phyloP scores from a whole-genome alignment of 2,113 vertebrate genomes.

The Myiopsitta monachus region DNA sequence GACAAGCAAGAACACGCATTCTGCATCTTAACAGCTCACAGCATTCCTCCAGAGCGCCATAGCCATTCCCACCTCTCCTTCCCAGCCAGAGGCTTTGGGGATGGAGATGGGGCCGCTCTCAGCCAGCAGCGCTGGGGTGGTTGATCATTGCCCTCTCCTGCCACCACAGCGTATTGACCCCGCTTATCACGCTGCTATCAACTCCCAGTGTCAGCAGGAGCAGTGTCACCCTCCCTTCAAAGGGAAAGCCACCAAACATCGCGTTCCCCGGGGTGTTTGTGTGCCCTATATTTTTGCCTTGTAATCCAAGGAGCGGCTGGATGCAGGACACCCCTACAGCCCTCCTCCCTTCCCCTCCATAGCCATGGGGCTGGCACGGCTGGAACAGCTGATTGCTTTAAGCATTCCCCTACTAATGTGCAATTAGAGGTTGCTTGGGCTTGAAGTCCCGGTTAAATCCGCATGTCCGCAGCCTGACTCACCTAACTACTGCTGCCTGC shows the following conservation, averaged over 20 bases:
- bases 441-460: constrained; percentile 33
- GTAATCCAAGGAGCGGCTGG: constrained; percentile 35
- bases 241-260: neutral
- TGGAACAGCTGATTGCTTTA: constrained; percentile 40
- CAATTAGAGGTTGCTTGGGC: constrained; percentile 55
- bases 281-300: constrained; percentile 29
- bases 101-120: neutral
- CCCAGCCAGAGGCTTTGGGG: neutral
- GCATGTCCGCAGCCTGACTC: constrained; percentile 27
- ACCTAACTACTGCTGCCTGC: neutral
- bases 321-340: neutral
- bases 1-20: neutral
- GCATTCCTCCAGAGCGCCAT: neutral
- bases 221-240: constrained; percentile 59
- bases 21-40: neutral
- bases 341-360: neutral
- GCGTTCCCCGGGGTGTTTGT: neutral
- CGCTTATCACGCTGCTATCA: constrained; percentile 8
- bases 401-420: neutral
- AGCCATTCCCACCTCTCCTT: neutral
- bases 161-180: neutral
- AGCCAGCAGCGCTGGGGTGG: neutral
- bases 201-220: neutral
- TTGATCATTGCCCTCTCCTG: constrained; percentile 34
- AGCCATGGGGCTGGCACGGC: neutral